Percentiles rank a stretch among this genome's conserved stretches.
Evolutionary conservation across 2,888 invertebrate genomes (phyloP).

Genomic region (Scrobipalpa costella): DNA sequence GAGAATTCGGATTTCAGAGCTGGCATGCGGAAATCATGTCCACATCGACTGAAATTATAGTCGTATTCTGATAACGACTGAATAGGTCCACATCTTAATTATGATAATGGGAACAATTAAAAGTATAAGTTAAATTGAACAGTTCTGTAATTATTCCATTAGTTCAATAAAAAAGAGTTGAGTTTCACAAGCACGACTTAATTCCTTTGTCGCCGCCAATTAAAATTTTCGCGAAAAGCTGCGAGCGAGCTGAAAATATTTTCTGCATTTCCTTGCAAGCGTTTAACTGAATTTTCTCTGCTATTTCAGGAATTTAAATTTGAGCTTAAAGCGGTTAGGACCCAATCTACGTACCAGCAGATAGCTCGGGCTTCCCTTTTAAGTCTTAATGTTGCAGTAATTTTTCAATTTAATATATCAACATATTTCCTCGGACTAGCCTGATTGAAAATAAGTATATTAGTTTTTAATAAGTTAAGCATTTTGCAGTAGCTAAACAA

Average conservation of each 20-base stretch:
- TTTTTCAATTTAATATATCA: not conserved
- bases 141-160: not conserved
- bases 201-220: conserved; percentile 20
- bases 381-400: not conserved
- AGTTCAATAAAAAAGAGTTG: not conserved
- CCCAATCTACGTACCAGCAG: not conserved
- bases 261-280: conserved; percentile 5
- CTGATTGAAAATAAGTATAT: too few species aligned
- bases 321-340: not conserved
- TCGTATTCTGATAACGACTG: not conserved
- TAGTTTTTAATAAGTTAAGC: too few species aligned
- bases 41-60: not conserved
- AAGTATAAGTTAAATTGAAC: not conserved
- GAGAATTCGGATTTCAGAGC: not conserved
- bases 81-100: too few species aligned
- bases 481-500: too few species aligned
- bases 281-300: conserved; percentile 10
- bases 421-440: not conserved
- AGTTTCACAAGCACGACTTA: not conserved
- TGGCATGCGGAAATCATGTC: not conserved
- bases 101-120: not conserved
- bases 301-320: conserved; percentile 5
- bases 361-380: not conserved
- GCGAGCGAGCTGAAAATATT: conserved; percentile 11
- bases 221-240: conserved; percentile 29